phyloP scores from a whole-genome alignment of 2,797 vertebrate species.

The Hypotaenidia philippensis region DNA sequence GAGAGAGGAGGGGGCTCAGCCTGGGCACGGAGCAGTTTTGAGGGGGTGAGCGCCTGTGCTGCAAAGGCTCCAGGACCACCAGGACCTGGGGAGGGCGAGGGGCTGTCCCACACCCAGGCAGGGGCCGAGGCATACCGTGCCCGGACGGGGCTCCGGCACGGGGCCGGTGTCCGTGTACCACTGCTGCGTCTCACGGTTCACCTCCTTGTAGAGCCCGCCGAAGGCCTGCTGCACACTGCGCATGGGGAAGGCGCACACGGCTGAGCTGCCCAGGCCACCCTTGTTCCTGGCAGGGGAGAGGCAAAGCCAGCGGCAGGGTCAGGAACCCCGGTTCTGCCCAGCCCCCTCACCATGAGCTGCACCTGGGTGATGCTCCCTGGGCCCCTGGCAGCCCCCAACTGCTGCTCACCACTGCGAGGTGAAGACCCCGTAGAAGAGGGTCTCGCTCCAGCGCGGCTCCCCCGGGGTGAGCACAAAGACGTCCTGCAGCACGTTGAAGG shows the following conservation, averaged over 20 bases:
- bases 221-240: constrained; percentile 90
- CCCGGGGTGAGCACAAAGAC: constrained; percentile 92
- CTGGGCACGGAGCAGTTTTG: accelerated
- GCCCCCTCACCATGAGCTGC: accelerated
- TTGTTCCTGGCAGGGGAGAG: constrained; percentile 40
- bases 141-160: constrained; percentile 90
- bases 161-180: constrained; percentile 94
- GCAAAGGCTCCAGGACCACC: accelerated
- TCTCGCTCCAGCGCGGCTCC: constrained; percentile 86
- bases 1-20: neutral
- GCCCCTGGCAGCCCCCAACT: accelerated
- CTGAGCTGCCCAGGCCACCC: constrained; percentile 82
- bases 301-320: accelerated
- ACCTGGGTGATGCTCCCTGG: accelerated
- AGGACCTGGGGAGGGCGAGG: accelerated
- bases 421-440: constrained; percentile 95
- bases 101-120: accelerated
- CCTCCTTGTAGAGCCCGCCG: constrained; percentile 90
- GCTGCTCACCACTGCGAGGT: constrained; percentile 92
- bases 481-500: constrained; percentile 96
- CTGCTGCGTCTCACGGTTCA: constrained; percentile 95
- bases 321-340: accelerated
- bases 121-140: constrained; percentile 77
- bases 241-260: constrained; percentile 94
- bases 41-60: accelerated